Percentiles rank a stretch among this genome's conserved stretches.
phyloP scores from a whole-genome alignment of 1,140 invertebrate genomes.

The Zeugodacus cucurbitae region DNA sequence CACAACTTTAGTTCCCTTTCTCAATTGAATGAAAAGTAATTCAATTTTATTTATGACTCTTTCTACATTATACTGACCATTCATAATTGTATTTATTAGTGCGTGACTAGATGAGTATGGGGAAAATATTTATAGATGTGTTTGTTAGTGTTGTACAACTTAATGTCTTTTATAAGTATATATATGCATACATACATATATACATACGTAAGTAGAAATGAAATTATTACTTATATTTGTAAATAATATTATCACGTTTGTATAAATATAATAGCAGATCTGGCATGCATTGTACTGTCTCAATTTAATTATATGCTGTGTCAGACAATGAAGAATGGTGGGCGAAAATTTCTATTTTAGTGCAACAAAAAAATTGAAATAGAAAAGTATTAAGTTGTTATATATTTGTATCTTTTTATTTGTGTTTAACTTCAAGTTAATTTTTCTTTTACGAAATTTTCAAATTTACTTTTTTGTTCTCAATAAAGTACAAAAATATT shows the following conservation, averaged over 20 bases:
- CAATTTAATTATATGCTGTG: neutral
- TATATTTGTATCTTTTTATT: neutral
- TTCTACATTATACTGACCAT: neutral
- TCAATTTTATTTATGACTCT: neutral
- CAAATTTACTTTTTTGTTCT: no score
- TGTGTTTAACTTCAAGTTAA: neutral
- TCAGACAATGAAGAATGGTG: no score
- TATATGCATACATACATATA: neutral
- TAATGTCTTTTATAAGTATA: neutral
- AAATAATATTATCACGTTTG: neutral
- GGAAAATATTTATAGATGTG: neutral
- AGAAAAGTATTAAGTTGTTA: neutral
- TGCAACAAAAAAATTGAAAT: no score
- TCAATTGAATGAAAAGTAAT: neutral
- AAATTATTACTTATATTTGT: neutral
- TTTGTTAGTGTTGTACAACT: neutral
- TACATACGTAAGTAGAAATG: neutral
- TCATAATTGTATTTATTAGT: neutral
- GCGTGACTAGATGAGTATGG: neutral
- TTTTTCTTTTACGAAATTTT: no score
- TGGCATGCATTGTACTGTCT: neutral
- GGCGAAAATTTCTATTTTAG: no score
- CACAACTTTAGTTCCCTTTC: neutral
- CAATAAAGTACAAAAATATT: no score
- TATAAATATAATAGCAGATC: neutral